Evolutionary conservation across 2,113 vertebrate species (phyloP).

Genomic region (Phocoena sinus): DNA sequence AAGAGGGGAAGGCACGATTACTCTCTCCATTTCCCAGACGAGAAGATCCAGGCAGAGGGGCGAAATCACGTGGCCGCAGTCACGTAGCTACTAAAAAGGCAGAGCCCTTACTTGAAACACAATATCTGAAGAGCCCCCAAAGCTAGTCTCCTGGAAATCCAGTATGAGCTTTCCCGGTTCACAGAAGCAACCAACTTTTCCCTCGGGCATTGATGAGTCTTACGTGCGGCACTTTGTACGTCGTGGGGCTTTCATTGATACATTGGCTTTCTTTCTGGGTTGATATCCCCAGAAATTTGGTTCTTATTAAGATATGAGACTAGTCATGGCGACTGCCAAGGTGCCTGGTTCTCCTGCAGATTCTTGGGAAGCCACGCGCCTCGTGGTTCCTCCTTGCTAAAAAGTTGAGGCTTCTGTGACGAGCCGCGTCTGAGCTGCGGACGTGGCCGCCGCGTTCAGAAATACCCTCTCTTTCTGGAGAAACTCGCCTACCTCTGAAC

Average conservation of each 20-base stretch:
- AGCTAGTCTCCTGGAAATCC: neutral
- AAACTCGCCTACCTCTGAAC: conserved; percentile 48
- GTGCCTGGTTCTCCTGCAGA: too few species aligned
- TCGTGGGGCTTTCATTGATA: neutral
- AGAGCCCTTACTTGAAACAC: neutral
- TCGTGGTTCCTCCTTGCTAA: rapidly evolving
- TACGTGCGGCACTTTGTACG: rapidly evolving
- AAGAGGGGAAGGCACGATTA: rapidly evolving
- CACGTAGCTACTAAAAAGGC: rapidly evolving
- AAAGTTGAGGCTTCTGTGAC: neutral
- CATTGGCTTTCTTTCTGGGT: neutral
- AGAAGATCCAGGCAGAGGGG: neutral
- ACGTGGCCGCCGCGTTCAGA: neutral
- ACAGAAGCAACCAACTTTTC: rapidly evolving
- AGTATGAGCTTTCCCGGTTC: rapidly evolving
- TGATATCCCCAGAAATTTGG: too few species aligned
- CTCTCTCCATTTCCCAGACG: too few species aligned
- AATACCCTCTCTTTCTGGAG: neutral
- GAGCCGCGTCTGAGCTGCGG: rapidly evolving
- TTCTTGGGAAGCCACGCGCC: rapidly evolving
- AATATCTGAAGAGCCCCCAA: neutral
- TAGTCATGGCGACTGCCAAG: rapidly evolving
- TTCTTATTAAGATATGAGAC: neutral
- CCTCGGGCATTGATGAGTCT: rapidly evolving
- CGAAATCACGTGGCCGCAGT: rapidly evolving